Conservation (phyloP, 2,888 invertebrate genomes). For the Cataglyphis albicans region DNA sequence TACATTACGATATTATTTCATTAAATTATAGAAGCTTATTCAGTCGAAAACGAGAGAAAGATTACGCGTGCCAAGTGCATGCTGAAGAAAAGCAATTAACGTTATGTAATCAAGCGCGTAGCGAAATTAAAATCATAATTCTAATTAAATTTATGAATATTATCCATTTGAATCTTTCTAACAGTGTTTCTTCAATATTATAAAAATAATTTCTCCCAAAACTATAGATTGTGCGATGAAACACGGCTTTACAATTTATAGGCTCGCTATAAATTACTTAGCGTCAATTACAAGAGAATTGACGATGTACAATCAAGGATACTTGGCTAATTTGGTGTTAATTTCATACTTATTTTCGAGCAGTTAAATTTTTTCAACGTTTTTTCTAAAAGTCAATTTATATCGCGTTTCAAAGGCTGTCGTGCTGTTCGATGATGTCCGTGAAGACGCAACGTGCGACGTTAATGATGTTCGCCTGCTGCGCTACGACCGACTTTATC, state of each 20-base stretch:
- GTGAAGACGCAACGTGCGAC: constrained; percentile 30
- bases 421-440: neutral
- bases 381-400: constrained; percentile 39
- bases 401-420: neutral
- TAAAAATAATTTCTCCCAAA: neutral
- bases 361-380: neutral
- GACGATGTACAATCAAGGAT: neutral
- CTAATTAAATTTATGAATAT: neutral
- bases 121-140: neutral
- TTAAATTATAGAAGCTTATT: too few relatives aligned
- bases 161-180: neutral
- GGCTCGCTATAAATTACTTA: neutral
- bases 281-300: neutral
- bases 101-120: neutral
- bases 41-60: neutral
- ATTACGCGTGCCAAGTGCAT: neutral
- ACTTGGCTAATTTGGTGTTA: neutral
- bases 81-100: neutral
- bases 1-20: too few relatives aligned
- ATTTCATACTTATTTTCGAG: constrained; percentile 7
- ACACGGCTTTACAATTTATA: neutral
- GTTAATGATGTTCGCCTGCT: constrained; percentile 23
- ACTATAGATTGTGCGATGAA: neutral
- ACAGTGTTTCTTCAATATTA: neutral
- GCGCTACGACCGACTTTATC: constrained; percentile 58